Evolutionary conservation across 2,113 vertebrate species (phyloP), one percentile per base, ranked within the genome.

Genomic region (Aphyosemion australe): DNA sequence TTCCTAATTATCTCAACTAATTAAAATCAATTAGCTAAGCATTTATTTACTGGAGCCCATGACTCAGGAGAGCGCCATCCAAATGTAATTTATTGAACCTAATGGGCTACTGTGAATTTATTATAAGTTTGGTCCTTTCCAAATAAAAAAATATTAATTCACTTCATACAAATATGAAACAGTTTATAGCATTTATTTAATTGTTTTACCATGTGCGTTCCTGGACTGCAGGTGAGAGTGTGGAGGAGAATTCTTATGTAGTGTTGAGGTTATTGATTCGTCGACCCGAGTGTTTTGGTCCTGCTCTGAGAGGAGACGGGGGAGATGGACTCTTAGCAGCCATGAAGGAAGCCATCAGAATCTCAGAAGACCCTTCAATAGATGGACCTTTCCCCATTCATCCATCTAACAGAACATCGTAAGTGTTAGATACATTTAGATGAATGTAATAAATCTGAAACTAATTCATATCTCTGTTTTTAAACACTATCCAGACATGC

Each of bases 191-290:
- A 26, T 26, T 26, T 2, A 26, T 26, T 26, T 5, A 26, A 26
- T 26, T 26, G 26, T 26, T 26, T 26, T 26, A 42, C 20, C 11
- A 41, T 52, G 4, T 51, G 1, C 59, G 14, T 60, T 70, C 8
- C 31, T 50, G 45, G n/a, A 61, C n/a, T 26, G 7, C 63, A 99
- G 97, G 96, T 71, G 97, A 99, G 65, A 98, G 96, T 2, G 95
- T 99, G 53, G 96, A 99, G 70, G 96, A 99, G 74, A 99, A 98
- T 8, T 96, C 97, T 18, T 98, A 97, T 6, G 94, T 96, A 3
- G 96, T 97, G 51, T 92, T 99, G 82, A 92, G 94, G 54, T 75
- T 99, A 57, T 91, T 99, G 74, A 99, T 99, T 81, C 94, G 96
- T 49, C 93, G 93, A 4, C 96, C 97, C 0, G 97, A 99, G 67